Percentiles rank a stretch among this genome's conserved stretches.
phyloP scores from a whole-genome alignment of 2,888 invertebrate genomes.

The Scaptomyza flava region DNA sequence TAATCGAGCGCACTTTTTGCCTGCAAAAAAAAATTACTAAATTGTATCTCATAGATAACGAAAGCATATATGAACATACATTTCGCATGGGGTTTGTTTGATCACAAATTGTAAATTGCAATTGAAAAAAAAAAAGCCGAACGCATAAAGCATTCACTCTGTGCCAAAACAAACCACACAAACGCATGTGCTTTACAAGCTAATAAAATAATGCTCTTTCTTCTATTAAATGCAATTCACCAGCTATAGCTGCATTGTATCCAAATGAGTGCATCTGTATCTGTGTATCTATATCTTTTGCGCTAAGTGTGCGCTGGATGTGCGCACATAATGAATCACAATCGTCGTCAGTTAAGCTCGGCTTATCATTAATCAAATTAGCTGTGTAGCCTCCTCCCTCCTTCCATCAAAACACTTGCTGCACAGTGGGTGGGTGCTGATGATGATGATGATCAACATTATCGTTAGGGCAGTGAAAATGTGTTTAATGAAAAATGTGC shows the following conservation, averaged over 20 bases:
- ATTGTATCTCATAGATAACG: slow-evolving; percentile 68
- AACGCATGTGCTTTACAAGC: slow-evolving; percentile 3
- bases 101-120: not conserved
- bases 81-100: slow-evolving; percentile 12
- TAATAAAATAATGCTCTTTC: slow-evolving; percentile 64
- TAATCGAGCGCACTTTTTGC: slow-evolving; percentile 53
- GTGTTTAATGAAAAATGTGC: slow-evolving; percentile 20
- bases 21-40: slow-evolving; percentile 43
- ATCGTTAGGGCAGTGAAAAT: slow-evolving; percentile 35
- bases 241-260: slow-evolving; percentile 23
- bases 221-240: slow-evolving; percentile 64
- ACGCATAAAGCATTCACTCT: slow-evolving; percentile 22
- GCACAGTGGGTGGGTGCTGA: slow-evolving; percentile 20
- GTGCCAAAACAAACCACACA: slow-evolving; percentile 53
- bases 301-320: slow-evolving; percentile 77
- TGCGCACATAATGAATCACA: slow-evolving; percentile 82
- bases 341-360: slow-evolving; percentile 79
- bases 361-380: slow-evolving; percentile 82
- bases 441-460: slow-evolving; percentile 35
- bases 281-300: slow-evolving; percentile 53
- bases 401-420: slow-evolving; percentile 57
- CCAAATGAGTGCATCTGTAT: slow-evolving; percentile 12
- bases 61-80: slow-evolving; percentile 8
- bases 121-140: not conserved
- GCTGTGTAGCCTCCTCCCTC: slow-evolving; percentile 59